A percentile compares a stretch with the other conserved stretches of the same genome.
Evolutionary conservation across 2,888 invertebrate species (phyloP).

Genomic region (Stenodema calcarata): DNA sequence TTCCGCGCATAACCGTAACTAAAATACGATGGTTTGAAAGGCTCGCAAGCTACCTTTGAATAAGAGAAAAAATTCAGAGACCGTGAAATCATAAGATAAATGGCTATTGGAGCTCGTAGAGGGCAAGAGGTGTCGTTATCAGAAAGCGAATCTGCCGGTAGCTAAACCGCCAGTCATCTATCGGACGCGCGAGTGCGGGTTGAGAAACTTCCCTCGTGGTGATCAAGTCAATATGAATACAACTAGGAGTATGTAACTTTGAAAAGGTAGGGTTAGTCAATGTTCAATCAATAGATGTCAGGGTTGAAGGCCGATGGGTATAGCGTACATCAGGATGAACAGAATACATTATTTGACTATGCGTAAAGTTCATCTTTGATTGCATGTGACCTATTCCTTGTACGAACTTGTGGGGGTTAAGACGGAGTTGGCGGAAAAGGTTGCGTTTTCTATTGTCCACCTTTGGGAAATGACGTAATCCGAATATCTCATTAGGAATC

Average conservation of each 20-base stretch:
- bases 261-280: constrained; percentile 1
- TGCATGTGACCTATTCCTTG: constrained; percentile 21
- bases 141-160: not conserved
- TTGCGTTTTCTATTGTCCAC: not conserved
- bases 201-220: not conserved
- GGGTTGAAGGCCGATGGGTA: not conserved
- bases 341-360: constrained; percentile 36
- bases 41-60: not conserved
- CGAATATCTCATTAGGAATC: not conserved
- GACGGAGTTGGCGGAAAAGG: not conserved
- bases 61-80: not conserved
- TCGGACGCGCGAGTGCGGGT: not conserved
- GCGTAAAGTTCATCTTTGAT: constrained; percentile 42
- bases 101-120: not conserved
- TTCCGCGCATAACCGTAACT: not conserved
- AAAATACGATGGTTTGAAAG: not conserved
- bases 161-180: not conserved
- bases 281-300: constrained; percentile 1
- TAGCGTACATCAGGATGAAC: constrained; percentile 7
- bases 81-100: not conserved
- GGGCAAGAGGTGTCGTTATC: not conserved
- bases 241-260: not conserved
- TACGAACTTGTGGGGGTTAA: not conserved
- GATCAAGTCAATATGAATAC: not conserved
- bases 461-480: not conserved